Base-by-base conservation (phyloP, 2,888 invertebrate genomes). In the Conus canariensis region DNA sequence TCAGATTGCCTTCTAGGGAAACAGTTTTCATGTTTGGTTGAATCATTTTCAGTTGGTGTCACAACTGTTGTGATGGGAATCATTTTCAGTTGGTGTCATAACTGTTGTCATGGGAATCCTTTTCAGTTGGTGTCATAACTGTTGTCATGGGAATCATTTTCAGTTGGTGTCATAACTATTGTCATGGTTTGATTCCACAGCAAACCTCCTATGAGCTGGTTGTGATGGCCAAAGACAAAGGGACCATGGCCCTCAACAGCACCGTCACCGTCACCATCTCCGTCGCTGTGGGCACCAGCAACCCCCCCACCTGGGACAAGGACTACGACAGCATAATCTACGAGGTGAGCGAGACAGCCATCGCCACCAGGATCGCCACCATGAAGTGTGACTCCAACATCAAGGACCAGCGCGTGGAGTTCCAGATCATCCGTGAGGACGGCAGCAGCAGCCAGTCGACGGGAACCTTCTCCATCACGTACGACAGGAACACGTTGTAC, bases 211-310 rank as follows among this genome's bases (percentile, higher is more conserved):
- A 90, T 85, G n/a, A 82, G 12, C 90, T 99, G 98, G 98, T 98
- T 97, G 99, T 99, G 97, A 98, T 98, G 97, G 99, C 99, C 97
- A 98, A 98, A 97, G 99, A 99, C 97, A 98, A 98, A 97, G 99
- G 99, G 97, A 98, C 97, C 97, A 98, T 98, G 97, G 98, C 98
- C 97, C 87, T 93, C 7, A 98, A 98, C 97, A 98, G 99, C 97
- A 98, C 98, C 97, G 99, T 99, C 97, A 98, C 98, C 97, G 99
- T 99, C 97, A 98, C 98, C 97, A 99, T 99, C 97, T 98, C 98
- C 97, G 99, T 99, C 97, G 99, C 99, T 97, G 93, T 93, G 64
- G 92, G 92, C 22, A 93, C 92, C 67, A 93, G 93, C 83, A 92
- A 92, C 86, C 93, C 94, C 12, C 94, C 94, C 4, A 92, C 93